Base-by-base conservation (phyloP, 2,888 invertebrate genomes). In the Yponomeuta plumbellus region DNA sequence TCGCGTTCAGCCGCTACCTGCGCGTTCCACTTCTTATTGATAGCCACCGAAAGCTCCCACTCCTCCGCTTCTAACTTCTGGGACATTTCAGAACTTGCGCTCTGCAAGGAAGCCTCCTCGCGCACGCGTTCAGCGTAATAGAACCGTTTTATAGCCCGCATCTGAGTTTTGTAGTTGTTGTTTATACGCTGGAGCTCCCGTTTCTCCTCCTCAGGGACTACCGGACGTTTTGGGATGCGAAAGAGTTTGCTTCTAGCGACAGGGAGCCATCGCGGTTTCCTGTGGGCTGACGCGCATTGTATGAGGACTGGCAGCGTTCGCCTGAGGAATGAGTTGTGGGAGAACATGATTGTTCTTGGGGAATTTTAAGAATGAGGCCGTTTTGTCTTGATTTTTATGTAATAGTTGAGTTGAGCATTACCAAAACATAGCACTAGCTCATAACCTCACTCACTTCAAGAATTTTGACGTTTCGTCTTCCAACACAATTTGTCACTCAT, bases 241-340 rank as follows among this genome's bases (percentile, higher is more conserved):
- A 93, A 97, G 64, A 95, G 71, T 90, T 97, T 97, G 72, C 93
- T 94, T 86, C 95, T 96, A 0, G 97, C 97, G 17, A 93, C 93
- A 2, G 96, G 96, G 63, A 96, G 67, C 96, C 96, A 96, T 70
- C 94, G 88, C 0, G 97, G 97, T 83, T 97, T 97, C 72, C 95
- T 92, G 68, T 89, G 89, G 13, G 85, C 85, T 68, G 80, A 79
- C 0, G 86, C 88, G 52, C 74, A 76, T 74, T 90, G 91, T 69
- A 83, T 71, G 0, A 89, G 22, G 56, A 84, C 70, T 4, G 89
- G 90, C 72, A 80, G 76, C 26, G 82, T 74, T 20, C 84, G 79
- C 70, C 83, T 85, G n/a, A 88, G 68, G 22, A 88, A 69, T 2
- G 66, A 68, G 23, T 80, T 83, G 64, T 61, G 78, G 22, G 73